These are phyloP conservation scores for Petrocephalus sullivani DNA, from an alignment of 2,797 vertebrate genomes.

Conservation along the genomic window DNA sequence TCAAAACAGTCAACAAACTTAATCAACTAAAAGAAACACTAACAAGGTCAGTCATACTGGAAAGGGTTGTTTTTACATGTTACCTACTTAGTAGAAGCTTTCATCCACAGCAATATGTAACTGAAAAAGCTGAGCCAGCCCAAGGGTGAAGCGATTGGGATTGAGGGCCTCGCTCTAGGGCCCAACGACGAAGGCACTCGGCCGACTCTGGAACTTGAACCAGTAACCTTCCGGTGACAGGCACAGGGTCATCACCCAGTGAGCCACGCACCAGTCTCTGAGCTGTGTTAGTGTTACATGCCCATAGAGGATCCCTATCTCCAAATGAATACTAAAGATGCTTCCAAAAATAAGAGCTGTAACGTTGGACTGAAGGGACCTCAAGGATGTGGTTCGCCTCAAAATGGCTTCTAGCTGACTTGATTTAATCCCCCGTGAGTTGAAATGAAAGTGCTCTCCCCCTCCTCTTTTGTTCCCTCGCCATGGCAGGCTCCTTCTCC, in stretches of 20 bases:
- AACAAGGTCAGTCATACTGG: neutral
- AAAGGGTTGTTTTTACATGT: neutral
- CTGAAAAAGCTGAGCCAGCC: neutral
- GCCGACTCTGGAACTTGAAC: neutral
- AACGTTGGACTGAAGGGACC: neutral
- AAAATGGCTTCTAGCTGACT: neutral
- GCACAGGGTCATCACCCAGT: neutral
- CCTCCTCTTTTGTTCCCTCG: conserved; percentile 1
- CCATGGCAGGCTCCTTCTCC: neutral
- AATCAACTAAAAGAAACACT: neutral
- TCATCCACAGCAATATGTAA: neutral
- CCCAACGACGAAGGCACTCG: neutral
- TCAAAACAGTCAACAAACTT: neutral
- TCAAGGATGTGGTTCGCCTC: neutral
- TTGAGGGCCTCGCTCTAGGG: neutral
- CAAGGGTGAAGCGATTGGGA: neutral
- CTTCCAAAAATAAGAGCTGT: neutral
- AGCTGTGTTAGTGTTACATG: neutral
- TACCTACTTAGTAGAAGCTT: neutral
- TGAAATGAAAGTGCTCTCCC: neutral
- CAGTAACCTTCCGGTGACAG: neutral
- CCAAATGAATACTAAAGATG: neutral
- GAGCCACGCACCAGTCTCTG: neutral
- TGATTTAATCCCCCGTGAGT: neutral
- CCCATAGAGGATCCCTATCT: neutral